Evolutionary conservation across 92 coral and sea anemone genomes (phyloP), one percentile per base, ranked within the genome.

Genomic region (Metridium senile): DNA sequence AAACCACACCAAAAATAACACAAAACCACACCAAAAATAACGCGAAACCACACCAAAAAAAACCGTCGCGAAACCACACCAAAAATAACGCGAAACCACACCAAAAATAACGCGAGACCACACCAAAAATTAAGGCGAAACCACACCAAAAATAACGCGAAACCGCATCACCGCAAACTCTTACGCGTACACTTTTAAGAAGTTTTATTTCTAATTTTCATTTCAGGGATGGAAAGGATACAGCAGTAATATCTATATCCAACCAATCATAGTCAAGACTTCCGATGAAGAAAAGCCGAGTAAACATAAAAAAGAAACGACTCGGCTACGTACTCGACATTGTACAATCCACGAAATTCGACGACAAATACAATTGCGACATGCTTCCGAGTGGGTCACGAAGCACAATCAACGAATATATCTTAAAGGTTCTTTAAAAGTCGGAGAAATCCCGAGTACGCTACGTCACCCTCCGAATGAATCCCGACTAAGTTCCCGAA

Each of bases 171-270:
- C n/a, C n/a, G n/a, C n/a, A n/a, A n/a, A n/a, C n/a, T n/a, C n/a
- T n/a, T n/a, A n/a, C n/a, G n/a, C n/a, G n/a, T n/a, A n/a, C n/a
- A n/a, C n/a, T n/a, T n/a, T n/a, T n/a, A n/a, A n/a, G 49, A 4
- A 13, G 6, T 39, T 39, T 39, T 4, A 13, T 39, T 39, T 4
- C 8, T 6, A 39, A 39, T 39, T 4, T 39, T 54, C 59, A 54
- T 54, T 54, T 34, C 53, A 91, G 97, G 91, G 93, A 7, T 91
- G 97, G 93, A 88, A 85, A 74, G 97, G 97, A 62, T 91, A 85
- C 79, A 72, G 88, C 52, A 91, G 89, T 59, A 88, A 76, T 69
- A 85, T 91, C 56, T 91, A 91, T 65, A 88, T 91, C 56, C 90
- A 85, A 58, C 97, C 97, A 46, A 88, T 91, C 63, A 75, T 78